Evolutionary conservation across 2,888 invertebrate genomes (phyloP), one percentile per base, ranked within the genome.

Genomic region (Odontocerum albicorne): DNA sequence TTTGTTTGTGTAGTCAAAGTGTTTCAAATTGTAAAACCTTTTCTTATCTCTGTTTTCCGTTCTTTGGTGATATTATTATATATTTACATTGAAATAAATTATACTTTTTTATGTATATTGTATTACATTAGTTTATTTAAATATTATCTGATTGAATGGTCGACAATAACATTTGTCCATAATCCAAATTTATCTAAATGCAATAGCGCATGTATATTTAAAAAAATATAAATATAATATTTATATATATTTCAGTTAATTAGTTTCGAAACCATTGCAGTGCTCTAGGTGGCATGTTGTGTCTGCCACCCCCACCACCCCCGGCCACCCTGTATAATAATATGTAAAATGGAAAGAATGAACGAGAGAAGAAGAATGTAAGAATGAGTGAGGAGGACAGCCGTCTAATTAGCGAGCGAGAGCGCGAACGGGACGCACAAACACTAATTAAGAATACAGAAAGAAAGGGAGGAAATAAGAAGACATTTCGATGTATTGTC

Each of bases 401-500:
- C 65, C 67, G 71, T 70, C 72, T 75, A 75, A 75, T 75, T 76
- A 77, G 71, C 73, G 71, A 71, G 63, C 65, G 62, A 64, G 60
- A 38, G 76, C 63, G 68, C 62, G 75, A 80, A 69, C 70, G 72
- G 67, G 79, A 77, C 67, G 60, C 68, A 74, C 71, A 76, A 80
- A 81, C 70, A 82, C 83, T 83, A 83, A 83, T 83, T 83, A 83
- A 83, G 83, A 83, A 83, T 82, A 80, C 81, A 74, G 72, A 83
- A 83, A 83, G 83, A 82, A 82, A 82, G 70, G 61, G 61, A 61
- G 58, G 56, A 58, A 57, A 58, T 55, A 49, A 57, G 55, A 55
- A 57, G 51, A 55, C 45, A 45, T 55, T 49, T 45, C 46, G 35
- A 43, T 46, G 46, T 46, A 39, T 45, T 55, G 44, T 32, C 39